Evolutionary conservation across 2,888 invertebrate species (phyloP), one percentile per base, ranked within the genome.

Genomic region (Anagyrus pseudococci): DNA sequence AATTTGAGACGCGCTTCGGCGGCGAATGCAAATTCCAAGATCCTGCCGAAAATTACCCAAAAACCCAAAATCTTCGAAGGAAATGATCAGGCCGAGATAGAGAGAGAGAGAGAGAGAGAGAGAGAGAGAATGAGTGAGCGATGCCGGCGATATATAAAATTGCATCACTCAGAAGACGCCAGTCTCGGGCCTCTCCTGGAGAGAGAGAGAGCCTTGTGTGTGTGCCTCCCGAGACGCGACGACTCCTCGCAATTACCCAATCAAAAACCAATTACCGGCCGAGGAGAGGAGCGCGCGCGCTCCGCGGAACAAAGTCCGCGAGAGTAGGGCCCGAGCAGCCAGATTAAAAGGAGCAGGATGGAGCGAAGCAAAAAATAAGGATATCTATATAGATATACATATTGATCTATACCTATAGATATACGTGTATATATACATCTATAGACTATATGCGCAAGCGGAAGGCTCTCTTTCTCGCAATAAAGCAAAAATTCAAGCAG

Each of bases 401-500:
- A n/a, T n/a, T n/a, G n/a, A n/a, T n/a, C n/a, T n/a, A n/a, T n/a
- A n/a, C n/a, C n/a, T n/a, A n/a, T n/a, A n/a, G n/a, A n/a, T n/a
- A n/a, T n/a, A n/a, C n/a, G n/a, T n/a, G n/a, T n/a, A n/a, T n/a
- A n/a, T n/a, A n/a, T n/a, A n/a, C n/a, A n/a, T n/a, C n/a, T n/a
- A n/a, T n/a, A n/a, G n/a, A n/a, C n/a, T n/a, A n/a, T n/a, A n/a
- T n/a, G n/a, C n/a, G n/a, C n/a, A n/a, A n/a, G n/a, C n/a, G n/a
- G n/a, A n/a, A n/a, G n/a, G n/a, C n/a, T n/a, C n/a, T n/a, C n/a
- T n/a, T n/a, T n/a, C 22, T 22, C 22, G 22, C 46, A 46, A 46
- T 46, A 46, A 59, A 57, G 47, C 52, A 57, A 62, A 47, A 57
- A 57, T 57, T 47, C 43, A 22, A 46, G 47, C 52, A 57, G 37